Conservation (phyloP, 2,113 vertebrate species). For the Edolisoma coerulescens region DNA sequence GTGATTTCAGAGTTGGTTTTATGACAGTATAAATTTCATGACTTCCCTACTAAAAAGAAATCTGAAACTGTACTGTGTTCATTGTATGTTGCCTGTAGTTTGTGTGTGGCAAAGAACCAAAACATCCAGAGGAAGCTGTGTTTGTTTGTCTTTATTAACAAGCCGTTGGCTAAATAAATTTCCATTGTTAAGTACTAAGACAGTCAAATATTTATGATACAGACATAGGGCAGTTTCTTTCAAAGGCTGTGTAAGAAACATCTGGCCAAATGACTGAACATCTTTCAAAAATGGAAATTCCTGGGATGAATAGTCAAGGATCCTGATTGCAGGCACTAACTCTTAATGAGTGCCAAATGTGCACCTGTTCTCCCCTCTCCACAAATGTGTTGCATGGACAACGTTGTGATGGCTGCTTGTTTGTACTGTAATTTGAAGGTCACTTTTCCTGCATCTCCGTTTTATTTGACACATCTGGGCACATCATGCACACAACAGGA, state of each 20-base stretch:
- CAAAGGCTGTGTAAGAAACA: background rate
- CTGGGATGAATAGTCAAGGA: constrained; percentile 20
- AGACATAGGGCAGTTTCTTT: background rate
- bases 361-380: background rate
- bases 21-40: background rate
- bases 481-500: background rate
- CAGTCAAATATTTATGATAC: constrained; percentile 23
- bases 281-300: background rate
- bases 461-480: background rate
- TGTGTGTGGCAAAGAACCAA: constrained; percentile 39
- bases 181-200: constrained; percentile 41
- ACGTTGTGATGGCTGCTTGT: background rate
- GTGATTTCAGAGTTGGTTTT: background rate
- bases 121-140: background rate
- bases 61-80: constrained; percentile 1
- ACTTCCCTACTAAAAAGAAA: background rate
- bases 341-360: constrained; percentile 21
- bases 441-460: background rate
- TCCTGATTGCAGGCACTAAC: background rate
- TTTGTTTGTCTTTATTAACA: constrained; percentile 43
- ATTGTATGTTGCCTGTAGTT: background rate
- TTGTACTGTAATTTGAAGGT: background rate
- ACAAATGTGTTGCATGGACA: background rate
- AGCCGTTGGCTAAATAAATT: constrained; percentile 47
- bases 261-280: background rate